Conservation (phyloP, 2,113 vertebrate species). For the Romanogobio albipinnatus region DNA sequence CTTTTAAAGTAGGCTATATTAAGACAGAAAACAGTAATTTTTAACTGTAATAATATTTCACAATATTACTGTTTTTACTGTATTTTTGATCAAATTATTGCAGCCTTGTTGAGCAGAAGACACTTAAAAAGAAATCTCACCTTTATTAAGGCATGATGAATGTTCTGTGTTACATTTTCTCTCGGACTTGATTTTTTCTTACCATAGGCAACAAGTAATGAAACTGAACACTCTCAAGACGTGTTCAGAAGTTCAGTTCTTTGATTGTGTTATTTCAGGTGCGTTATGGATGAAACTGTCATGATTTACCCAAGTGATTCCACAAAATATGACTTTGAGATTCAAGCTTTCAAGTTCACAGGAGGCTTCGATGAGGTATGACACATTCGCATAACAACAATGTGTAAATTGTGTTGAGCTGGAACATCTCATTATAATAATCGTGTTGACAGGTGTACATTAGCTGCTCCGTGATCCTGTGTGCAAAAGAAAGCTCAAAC, state of each 20-base stretch:
- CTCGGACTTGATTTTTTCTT: background rate
- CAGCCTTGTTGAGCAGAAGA: background rate
- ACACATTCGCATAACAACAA: background rate
- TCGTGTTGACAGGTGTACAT: slow-evolving; percentile 51
- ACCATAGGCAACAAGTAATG: too few species aligned
- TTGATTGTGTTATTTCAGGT: slow-evolving; percentile 61
- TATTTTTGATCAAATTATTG: background rate
- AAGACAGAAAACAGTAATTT: too few species aligned
- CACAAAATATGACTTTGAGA: slow-evolving; percentile 66
- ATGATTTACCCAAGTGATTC: slow-evolving; percentile 23
- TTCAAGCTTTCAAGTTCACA: slow-evolving; percentile 75
- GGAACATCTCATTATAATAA: background rate
- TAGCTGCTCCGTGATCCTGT: slow-evolving; percentile 59
- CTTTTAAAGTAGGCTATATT: too few species aligned
- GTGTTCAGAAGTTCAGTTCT: background rate
- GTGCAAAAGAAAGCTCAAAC: slow-evolving; percentile 40
- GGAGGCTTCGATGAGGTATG: slow-evolving; percentile 72
- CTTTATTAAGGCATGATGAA: background rate
- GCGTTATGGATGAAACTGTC: slow-evolving; percentile 64
- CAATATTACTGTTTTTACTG: background rate
- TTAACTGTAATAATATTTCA: too few species aligned
- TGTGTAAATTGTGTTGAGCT: background rate
- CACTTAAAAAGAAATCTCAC: background rate
- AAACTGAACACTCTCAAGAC: too few species aligned
- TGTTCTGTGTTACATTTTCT: background rate